Conservation (phyloP, 2,113 vertebrate genomes). For the Mola mola region DNA sequence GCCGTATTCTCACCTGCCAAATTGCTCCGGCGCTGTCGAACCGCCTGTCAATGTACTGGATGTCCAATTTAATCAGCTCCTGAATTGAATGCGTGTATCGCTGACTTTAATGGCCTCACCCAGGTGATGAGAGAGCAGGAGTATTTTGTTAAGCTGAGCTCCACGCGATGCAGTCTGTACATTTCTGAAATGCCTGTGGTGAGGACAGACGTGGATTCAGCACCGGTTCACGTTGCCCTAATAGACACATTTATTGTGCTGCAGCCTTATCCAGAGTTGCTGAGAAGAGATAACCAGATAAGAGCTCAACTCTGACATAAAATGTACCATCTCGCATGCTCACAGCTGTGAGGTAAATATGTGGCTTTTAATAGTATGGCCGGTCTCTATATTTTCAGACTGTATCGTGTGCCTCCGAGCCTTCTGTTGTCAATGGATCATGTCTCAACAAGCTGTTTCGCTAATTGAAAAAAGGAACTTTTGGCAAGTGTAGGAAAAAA, state of each 20-base stretch:
- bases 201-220: conserved; percentile 54
- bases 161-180: conserved; percentile 29
- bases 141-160: conserved; percentile 48
- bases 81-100: conserved; percentile 33
- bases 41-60: conserved; percentile 51
- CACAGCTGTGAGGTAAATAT: no score
- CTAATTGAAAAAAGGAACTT: conserved; percentile 24
- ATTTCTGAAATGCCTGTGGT: conserved; percentile 60
- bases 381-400: not conserved
- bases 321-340: no score
- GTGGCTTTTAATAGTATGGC: not conserved
- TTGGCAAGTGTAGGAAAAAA: not conserved
- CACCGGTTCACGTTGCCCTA: conserved; percentile 32
- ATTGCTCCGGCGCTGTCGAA: conserved; percentile 35
- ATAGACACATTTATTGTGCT: conserved; percentile 25
- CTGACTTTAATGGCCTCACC: conserved; percentile 26
- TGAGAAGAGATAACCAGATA: not conserved
- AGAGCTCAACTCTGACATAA: not conserved
- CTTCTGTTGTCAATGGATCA: conserved; percentile 25
- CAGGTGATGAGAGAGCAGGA: conserved; percentile 44
- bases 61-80: conserved; percentile 51
- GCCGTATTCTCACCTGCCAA: conserved; percentile 51
- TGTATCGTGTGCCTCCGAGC: conserved; percentile 5
- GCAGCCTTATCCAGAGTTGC: conserved; percentile 2
- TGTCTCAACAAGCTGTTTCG: conserved; percentile 13